These are phyloP conservation scores for Nannoperca australis DNA, from an alignment of 2,797 vertebrate species.

Conservation along the genomic window DNA sequence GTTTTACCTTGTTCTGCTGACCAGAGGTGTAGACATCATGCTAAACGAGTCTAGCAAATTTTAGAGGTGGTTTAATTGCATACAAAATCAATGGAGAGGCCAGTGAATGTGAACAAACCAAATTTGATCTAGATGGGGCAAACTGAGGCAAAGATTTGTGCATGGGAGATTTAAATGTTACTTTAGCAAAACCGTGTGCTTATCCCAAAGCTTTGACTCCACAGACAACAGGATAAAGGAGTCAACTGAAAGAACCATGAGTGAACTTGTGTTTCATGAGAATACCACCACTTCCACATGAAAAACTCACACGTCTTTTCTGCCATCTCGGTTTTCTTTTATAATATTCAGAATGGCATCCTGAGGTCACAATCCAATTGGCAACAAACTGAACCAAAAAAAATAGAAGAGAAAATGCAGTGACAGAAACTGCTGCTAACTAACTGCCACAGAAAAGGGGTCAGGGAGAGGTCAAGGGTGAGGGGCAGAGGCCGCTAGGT, in stretches of 20 bases:
- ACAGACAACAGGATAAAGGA: background rate
- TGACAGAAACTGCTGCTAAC: constrained; percentile 51
- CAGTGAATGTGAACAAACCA: background rate
- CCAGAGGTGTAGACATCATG: background rate
- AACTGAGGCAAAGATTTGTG: background rate
- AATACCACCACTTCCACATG: background rate
- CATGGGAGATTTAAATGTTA: background rate
- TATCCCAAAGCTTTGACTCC: background rate
- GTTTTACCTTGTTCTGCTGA: constrained; percentile 25
- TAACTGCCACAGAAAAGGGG: constrained; percentile 59
- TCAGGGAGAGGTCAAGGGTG: constrained; percentile 60
- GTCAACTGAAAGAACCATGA: background rate
- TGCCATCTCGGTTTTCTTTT: constrained; percentile 8
- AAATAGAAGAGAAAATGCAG: constrained; percentile 23
- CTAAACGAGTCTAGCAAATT: constrained; percentile 20
- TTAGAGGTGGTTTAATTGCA: background rate
- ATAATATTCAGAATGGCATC: constrained; percentile 27
- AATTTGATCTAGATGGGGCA: background rate
- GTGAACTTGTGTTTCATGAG: background rate
- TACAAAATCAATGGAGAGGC: background rate
- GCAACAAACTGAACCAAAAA: constrained; percentile 8
- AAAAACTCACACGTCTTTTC: background rate
- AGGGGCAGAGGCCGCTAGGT: constrained; percentile 29
- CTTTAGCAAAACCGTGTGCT: background rate
- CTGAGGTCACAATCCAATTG: constrained; percentile 37